Evolutionary conservation across 2,888 invertebrate species (phyloP).

Genomic region (Rhogogaster chlorosoma): DNA sequence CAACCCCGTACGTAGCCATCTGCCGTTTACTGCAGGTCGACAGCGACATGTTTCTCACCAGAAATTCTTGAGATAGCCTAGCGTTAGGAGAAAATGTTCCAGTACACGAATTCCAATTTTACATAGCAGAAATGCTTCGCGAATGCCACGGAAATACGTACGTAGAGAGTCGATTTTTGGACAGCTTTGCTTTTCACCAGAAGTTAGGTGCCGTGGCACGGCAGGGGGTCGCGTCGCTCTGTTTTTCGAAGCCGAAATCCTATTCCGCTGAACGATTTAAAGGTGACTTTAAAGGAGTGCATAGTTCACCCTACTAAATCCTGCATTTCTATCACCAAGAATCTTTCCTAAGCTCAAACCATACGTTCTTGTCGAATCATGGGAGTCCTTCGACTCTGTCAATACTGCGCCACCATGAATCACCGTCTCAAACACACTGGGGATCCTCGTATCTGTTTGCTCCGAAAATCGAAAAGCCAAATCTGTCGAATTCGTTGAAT

Average conservation of each 20-base stretch:
- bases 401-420: slow-evolving; percentile 37
- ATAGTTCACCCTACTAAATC: slow-evolving; percentile 39
- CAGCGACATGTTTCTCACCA: slow-evolving; percentile 36
- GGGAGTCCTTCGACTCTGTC: slow-evolving; percentile 4
- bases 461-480: not conserved
- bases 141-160: slow-evolving; percentile 12
- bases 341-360: slow-evolving; percentile 45
- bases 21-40: slow-evolving; percentile 11
- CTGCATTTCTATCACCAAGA: slow-evolving; percentile 45
- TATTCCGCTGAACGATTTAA: slow-evolving; percentile 1
- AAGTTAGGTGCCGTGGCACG: not conserved
- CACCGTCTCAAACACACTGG: not conserved
- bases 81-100: slow-evolving; percentile 26
- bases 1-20: slow-evolving; percentile 2
- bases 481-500: not conserved
- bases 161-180: slow-evolving; percentile 30
- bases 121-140: slow-evolving; percentile 32
- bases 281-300: slow-evolving; percentile 40
- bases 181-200: not conserved
- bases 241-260: slow-evolving; percentile 38
- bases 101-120: slow-evolving; percentile 46
- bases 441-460: not conserved
- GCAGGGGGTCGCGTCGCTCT: not conserved
- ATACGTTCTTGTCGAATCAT: slow-evolving; percentile 31
- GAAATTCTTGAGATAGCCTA: slow-evolving; percentile 43